Conservation (phyloP, 2,888 invertebrate species). For the Desoria tigrina region DNA sequence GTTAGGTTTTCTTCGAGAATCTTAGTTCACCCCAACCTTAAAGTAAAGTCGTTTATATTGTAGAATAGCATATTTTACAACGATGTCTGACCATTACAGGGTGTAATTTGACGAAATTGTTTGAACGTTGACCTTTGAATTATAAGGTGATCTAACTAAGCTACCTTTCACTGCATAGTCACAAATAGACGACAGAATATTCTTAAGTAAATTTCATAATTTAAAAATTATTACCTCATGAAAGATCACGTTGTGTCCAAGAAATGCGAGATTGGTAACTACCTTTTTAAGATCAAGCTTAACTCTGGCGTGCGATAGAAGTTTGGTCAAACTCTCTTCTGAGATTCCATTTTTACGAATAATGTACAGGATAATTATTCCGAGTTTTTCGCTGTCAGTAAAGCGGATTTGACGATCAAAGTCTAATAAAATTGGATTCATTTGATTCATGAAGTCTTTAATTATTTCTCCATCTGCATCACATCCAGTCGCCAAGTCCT, state of each 20-base stretch:
- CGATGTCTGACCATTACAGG: too few species aligned
- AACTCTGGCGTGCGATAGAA: slow-evolving; percentile 44
- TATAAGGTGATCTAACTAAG: too few species aligned
- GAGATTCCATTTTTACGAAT: slow-evolving; percentile 45
- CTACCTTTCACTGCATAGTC: too few species aligned
- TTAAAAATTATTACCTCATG: slow-evolving; percentile 37
- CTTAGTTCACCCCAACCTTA: too few species aligned
- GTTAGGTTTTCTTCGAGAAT: too few species aligned
- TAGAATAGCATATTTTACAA: too few species aligned
- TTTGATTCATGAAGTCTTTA: slow-evolving; percentile 38
- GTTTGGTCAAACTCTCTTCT: slow-evolving; percentile 39
- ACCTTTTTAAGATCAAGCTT: slow-evolving; percentile 24
- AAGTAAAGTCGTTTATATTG: too few species aligned
- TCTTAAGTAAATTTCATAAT: too few species aligned
- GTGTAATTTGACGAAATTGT: too few species aligned
- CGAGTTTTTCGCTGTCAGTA: slow-evolving; percentile 40
- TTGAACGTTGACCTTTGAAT: too few species aligned
- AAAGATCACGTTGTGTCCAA: slow-evolving; percentile 38
- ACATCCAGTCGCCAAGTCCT: slow-evolving; percentile 44
- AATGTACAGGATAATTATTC: slow-evolving; percentile 47
- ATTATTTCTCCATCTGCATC: slow-evolving; percentile 43
- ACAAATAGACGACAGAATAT: too few species aligned
- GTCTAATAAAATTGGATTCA: slow-evolving; percentile 44
- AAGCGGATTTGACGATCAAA: slow-evolving; percentile 31
- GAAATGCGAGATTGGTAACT: slow-evolving; percentile 38